Percentiles rank a stretch among this genome's conserved stretches.
These are phyloP conservation scores for Synergus laeviventris DNA, from an alignment of 2,888 invertebrate species.

Conservation along the genomic window DNA sequence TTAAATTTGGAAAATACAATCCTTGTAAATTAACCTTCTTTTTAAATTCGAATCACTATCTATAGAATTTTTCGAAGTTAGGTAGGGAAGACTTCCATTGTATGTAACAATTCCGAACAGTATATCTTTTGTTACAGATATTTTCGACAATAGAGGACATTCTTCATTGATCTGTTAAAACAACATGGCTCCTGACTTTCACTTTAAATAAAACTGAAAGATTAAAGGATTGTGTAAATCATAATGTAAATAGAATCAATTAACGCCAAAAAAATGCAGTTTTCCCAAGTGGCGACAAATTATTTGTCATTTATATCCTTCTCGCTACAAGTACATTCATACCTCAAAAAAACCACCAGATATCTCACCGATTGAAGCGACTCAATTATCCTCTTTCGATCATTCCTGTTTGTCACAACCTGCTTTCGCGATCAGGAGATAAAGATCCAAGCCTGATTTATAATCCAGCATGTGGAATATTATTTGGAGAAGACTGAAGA, in stretches of 20 bases:
- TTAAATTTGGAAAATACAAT: background rate
- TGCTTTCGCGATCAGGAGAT: slow-evolving; percentile 29
- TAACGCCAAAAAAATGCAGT: too few relatives aligned
- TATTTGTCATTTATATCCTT: background rate
- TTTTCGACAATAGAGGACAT: background rate
- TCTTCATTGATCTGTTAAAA: background rate
- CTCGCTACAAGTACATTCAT: background rate
- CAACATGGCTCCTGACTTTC: background rate
- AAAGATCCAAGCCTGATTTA: background rate
- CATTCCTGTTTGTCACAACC: slow-evolving; percentile 15
- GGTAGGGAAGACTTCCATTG: background rate
- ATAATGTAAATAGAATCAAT: too few relatives aligned
- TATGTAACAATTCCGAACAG: background rate
- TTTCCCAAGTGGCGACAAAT: background rate
- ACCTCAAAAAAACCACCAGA: background rate
- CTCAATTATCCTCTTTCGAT: slow-evolving; percentile 15
- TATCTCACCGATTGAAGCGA: slow-evolving; percentile 13
- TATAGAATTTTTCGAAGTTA: background rate
- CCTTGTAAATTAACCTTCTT: background rate
- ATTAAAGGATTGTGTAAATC: too few relatives aligned
- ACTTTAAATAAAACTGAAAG: too few relatives aligned
- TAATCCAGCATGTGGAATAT: background rate
- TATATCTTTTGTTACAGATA: too few relatives aligned
- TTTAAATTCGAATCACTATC: background rate
- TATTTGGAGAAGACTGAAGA: background rate